Base-by-base conservation (phyloP, 2,888 invertebrate genomes). In the Caenorhabditis zanzibari region DNA sequence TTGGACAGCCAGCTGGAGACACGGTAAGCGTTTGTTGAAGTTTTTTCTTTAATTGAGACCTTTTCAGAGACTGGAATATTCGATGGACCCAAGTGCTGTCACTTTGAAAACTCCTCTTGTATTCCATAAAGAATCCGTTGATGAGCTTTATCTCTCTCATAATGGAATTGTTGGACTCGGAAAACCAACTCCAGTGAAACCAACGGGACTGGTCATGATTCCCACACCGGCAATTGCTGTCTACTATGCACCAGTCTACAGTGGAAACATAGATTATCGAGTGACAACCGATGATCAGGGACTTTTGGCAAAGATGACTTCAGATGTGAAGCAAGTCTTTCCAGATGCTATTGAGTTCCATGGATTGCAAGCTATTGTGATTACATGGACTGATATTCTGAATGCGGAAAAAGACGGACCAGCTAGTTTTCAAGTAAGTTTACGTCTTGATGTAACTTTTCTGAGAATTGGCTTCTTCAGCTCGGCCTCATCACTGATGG, bases 331-430 rank as follows among this genome's bases (percentile, higher is more conserved):
- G 77, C 94, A 95, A 80, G 95, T 95, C 83, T 97, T 96, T 93
- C 94, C 95, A 41, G 95, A 95, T 28, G 95, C 95, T 58, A 93
- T 93, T 2, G 94, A 95, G 82, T 98, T 97, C 92, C 94, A 94
- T 89, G 96, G 97, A 0, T 94, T 93, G 0, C 82, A 88, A 88
- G 94, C 97, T 5, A 95, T 98, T 91, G 94, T 98, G 64, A 96
- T 95, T 19, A 98, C 97, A 0, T 98, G 98, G 98, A 94, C 95
- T 44, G 95, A 95, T 73, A 68, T 91, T 52, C 68, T 83, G 16
- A 86, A 74, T 94, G 75, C 81, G 9, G 89, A 90, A 47, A 74
- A 69, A 41, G 86, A 96, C 91, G 95, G 95, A 93, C 94, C 94
- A 88, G 91, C 91, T 72, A 81, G 88, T 28, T 92, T 90, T 77